Conservation (phyloP, 2,888 invertebrate genomes). For the Cecidostiba fungosa region DNA sequence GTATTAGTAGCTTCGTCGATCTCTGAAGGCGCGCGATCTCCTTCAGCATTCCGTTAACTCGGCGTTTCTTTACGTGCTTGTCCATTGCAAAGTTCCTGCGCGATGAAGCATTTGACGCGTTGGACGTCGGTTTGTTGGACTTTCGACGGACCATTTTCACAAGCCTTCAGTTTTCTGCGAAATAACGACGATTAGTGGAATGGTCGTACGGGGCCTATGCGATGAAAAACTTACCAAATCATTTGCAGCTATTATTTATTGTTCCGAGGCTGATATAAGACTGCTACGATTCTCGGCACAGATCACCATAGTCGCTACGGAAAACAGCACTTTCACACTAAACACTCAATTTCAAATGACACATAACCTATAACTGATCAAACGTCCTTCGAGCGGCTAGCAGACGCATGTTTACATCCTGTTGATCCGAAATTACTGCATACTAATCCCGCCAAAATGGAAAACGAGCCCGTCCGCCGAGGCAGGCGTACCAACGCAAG, state of each 20-base stretch:
- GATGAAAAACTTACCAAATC: neutral
- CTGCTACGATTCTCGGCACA: neutral
- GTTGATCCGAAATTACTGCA: too few relatives aligned
- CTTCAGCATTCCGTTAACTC: neutral
- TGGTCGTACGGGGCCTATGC: too few relatives aligned
- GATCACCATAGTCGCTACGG: too few relatives aligned
- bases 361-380: neutral
- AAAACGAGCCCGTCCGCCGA: neutral
- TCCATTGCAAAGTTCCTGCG: neutral
- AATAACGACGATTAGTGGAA: neutral
- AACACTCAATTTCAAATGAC: neutral
- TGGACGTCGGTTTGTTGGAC: neutral
- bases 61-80: neutral
- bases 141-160: neutral
- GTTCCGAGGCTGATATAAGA: neutral
- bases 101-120: neutral
- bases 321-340: neutral
- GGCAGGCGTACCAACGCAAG: neutral
- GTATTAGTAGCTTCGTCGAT: slow-evolving; percentile 76
- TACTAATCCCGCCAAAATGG: neutral
- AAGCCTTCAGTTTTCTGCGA: neutral
- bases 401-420: neutral
- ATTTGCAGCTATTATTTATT: neutral
- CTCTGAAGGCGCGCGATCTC: slow-evolving; percentile 67
- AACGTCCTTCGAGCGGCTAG: neutral